phyloP scores from a whole-genome alignment of 2,113 vertebrate species.

The Ochotona curzoniae region DNA sequence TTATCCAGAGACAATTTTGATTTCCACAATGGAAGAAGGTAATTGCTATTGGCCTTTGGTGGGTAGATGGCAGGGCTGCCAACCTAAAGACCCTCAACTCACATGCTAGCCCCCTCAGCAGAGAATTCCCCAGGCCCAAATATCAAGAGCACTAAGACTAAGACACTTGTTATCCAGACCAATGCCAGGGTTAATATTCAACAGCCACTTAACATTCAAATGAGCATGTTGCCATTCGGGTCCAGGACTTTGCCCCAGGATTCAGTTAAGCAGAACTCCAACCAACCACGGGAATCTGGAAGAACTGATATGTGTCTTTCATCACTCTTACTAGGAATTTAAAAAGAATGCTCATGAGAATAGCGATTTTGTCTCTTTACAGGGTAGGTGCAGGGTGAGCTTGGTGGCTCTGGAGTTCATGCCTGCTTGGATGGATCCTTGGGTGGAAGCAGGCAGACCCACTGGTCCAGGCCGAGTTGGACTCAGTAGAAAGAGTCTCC shows the following conservation, averaged over 20 bases:
- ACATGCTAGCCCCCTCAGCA: not conserved
- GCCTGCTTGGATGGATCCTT: rapidly evolving
- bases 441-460: rapidly evolving
- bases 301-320: not conserved
- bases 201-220: slow-evolving; percentile 66
- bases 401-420: no score
- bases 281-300: not conserved
- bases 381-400: not conserved
- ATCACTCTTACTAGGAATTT: not conserved
- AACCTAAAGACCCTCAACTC: not conserved
- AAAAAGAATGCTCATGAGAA: not conserved
- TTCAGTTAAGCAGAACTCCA: not conserved
- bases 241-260: slow-evolving; percentile 66
- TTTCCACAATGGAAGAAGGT: not conserved
- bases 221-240: not conserved
- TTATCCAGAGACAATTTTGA: not conserved
- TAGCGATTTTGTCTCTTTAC: not conserved
- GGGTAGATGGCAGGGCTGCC: not conserved
- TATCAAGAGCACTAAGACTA: slow-evolving; percentile 33
- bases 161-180: slow-evolving; percentile 41
- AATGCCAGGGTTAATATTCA: slow-evolving; percentile 71
- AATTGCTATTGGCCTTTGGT: not conserved
- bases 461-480: not conserved
- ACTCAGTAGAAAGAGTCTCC: not conserved
- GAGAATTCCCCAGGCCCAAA: not conserved